Conservation (phyloP, 2,888 invertebrate genomes). For the Drosophila pegasa region DNA sequence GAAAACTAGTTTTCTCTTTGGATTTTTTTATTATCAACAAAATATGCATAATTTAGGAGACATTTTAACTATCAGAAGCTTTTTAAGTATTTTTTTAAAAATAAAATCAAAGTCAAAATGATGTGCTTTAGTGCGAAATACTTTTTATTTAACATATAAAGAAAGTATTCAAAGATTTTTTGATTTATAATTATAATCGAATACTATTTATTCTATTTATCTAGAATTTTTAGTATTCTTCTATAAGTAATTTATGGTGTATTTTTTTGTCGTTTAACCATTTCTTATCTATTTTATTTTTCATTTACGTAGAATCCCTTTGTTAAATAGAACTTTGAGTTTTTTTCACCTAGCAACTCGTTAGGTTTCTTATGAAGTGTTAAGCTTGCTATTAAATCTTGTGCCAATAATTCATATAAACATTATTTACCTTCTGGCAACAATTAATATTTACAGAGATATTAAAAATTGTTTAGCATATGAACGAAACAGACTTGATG, state of each 20-base stretch:
- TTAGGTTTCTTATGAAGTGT: slow-evolving; percentile 1
- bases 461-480: slow-evolving; percentile 27
- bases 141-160: too few relatives aligned
- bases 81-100: too few relatives aligned
- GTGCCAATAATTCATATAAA: slow-evolving; percentile 39
- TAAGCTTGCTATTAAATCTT: slow-evolving; percentile 43
- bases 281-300: not conserved
- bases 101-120: too few relatives aligned
- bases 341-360: not conserved
- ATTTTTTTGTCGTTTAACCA: not conserved
- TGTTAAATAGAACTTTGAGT: not conserved
- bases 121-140: too few relatives aligned
- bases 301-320: not conserved
- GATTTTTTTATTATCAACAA: too few relatives aligned
- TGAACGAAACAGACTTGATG: slow-evolving; percentile 27
- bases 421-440: slow-evolving; percentile 52
- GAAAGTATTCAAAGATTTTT: too few relatives aligned
- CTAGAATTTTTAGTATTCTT: not conserved
- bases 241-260: not conserved
- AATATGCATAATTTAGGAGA: too few relatives aligned
- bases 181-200: too few relatives aligned
- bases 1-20: too few relatives aligned
- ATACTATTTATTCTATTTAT: too few relatives aligned
- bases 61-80: too few relatives aligned
- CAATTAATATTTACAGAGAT: slow-evolving; percentile 52